Base-by-base conservation (phyloP, 2,888 invertebrate species). In the Atethmia centrago region DNA sequence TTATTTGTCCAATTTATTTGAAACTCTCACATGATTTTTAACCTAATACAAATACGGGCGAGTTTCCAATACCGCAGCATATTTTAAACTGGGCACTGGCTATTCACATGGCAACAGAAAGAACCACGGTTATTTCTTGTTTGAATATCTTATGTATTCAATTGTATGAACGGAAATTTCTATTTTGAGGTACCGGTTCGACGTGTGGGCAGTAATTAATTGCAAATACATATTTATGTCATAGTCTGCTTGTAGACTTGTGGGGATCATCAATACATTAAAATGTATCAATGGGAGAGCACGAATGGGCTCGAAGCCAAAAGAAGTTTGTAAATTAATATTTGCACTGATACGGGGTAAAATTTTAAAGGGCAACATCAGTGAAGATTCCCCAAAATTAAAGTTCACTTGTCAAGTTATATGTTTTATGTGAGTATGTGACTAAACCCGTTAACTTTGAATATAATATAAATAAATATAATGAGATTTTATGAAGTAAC, bases 61-160 rank as follows among this genome's bases (percentile, higher is more conserved):
- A 59, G 14, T 68, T 71, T 77, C 36, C 12, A 64, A 36, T 68
- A 64, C 3, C 21, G 28, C 53, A 36, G 53, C 36, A 36, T 5
- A 36, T 59, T 74, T 69, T 53, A 71, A 45, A 74, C 59, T 83
- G 63, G 80, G 58, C 28, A 66, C 56, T 67, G 28, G 61, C 16
- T 58, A 40, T 59, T 31, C 19, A 45, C 74, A 66, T 83, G 73
- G 74, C 77, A 79, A 83, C 88, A 77, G 70, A 12, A 61, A 0
- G 58, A 63, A 36, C 28, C 65, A 63, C 61, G 72, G 59, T 40
- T 25, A 78, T 75, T 72, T 82, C 68, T 79, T 84, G 74, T 84
- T 82, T 83, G 79, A 79, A 79, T 82, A 40, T 63, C 74, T 80
- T 83, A 84, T 77, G 76, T 86, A 67, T 80, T 80, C 80, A 82